Conservation (phyloP, 2,113 vertebrate species). For the Gila orcuttii region DNA sequence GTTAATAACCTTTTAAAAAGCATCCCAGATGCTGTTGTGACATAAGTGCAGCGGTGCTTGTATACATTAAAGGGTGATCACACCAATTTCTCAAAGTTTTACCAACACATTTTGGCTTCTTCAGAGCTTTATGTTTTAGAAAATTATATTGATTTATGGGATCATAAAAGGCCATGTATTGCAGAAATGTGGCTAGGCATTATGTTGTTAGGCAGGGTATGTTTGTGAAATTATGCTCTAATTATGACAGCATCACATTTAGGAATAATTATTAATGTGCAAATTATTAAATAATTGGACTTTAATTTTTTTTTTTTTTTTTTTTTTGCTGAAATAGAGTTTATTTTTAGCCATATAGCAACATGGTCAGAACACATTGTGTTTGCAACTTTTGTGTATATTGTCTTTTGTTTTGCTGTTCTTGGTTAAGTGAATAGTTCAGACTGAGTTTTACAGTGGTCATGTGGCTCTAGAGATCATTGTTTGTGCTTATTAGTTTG, state of each 20-base stretch:
- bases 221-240: background rate
- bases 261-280: background rate
- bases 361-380: background rate
- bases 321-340: background rate
- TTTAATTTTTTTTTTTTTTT: background rate
- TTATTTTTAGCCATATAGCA: background rate
- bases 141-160: slow-evolving; percentile 10
- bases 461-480: background rate
- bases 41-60: background rate
- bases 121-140: slow-evolving; percentile 5
- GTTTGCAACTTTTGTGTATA: background rate
- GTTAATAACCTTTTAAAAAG: slow-evolving; percentile 25
- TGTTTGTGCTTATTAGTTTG: background rate
- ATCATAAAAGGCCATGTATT: background rate
- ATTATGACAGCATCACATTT: background rate
- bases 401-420: background rate
- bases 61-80: background rate
- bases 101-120: background rate
- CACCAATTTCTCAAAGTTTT: background rate
- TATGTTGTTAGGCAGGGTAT: background rate
- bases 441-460: background rate
- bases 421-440: no score
- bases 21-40: background rate
- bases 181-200: background rate
- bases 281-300: background rate